A percentile compares a stretch with the other conserved stretches of the same genome.
Evolutionary conservation across 2,888 invertebrate species (phyloP).

Genomic region (Galeruca laticollis): DNA sequence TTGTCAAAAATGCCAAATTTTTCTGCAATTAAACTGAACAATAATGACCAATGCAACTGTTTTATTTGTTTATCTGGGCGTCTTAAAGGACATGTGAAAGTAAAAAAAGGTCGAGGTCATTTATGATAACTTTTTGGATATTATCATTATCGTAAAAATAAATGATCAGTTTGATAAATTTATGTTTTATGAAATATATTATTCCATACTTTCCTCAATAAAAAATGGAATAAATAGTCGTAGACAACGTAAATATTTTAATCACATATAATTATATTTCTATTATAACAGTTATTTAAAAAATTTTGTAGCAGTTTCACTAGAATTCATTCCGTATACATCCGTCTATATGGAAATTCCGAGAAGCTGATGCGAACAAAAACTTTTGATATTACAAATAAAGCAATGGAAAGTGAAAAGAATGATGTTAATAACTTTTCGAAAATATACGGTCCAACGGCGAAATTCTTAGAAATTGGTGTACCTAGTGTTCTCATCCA

Average conservation of each 20-base stretch:
- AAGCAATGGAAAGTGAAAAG: slow-evolving; percentile 8
- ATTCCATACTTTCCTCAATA: too few species aligned
- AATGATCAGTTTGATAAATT: too few species aligned
- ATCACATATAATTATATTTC: background rate
- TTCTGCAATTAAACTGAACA: too few species aligned
- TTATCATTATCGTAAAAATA: too few species aligned
- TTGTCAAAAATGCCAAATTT: too few species aligned
- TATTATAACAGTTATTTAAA: background rate
- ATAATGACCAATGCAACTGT: too few species aligned
- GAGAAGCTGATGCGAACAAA: slow-evolving; percentile 2
- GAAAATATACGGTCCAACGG: slow-evolving; percentile 29
- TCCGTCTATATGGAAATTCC: slow-evolving; percentile 8
- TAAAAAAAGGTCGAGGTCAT: too few species aligned
- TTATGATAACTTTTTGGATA: too few species aligned
- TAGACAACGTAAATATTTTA: background rate
- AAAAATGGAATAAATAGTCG: too few species aligned
- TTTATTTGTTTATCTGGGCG: too few species aligned
- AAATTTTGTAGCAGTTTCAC: background rate
- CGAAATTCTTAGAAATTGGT: slow-evolving; percentile 38
- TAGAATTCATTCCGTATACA: background rate
- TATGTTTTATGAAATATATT: too few species aligned
- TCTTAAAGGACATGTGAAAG: too few species aligned
- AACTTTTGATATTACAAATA: slow-evolving; percentile 12
- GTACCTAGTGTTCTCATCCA: slow-evolving; percentile 40
- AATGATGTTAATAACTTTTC: slow-evolving; percentile 23